Conservation (phyloP, 2,888 invertebrate genomes). For the Trissoscelio sp. region DNA sequence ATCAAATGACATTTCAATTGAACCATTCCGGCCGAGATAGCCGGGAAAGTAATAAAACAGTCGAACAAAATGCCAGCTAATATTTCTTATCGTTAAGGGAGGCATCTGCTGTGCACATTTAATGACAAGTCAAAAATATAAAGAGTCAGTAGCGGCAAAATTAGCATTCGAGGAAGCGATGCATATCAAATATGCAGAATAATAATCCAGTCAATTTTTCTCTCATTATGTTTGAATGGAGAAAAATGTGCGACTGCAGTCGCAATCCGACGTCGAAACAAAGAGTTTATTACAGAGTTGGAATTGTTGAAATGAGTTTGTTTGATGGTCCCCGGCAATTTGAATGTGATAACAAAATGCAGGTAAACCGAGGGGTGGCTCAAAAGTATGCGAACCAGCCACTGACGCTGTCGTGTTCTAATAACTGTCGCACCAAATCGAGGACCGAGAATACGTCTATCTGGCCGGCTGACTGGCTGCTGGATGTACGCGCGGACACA, state of each 20-base stretch:
- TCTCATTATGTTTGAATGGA: conserved; percentile 44
- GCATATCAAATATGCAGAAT: conserved; percentile 54
- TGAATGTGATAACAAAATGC: conserved; percentile 35
- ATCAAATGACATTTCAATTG: conserved; percentile 28
- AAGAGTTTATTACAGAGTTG: conserved; percentile 52
- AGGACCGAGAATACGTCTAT: conserved; percentile 40
- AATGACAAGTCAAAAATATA: conserved; percentile 32
- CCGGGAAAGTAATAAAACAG: conserved; percentile 32
- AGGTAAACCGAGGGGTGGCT: conserved; percentile 2
- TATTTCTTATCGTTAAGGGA: conserved; percentile 41
- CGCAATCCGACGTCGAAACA: conserved; percentile 38
- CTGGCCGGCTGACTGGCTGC: conserved; percentile 16
- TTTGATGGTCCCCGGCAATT: conserved; percentile 39
- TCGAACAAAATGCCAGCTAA: conserved; percentile 14
- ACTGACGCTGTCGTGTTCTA: conserved; percentile 58
- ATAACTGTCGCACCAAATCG: conserved; percentile 56
- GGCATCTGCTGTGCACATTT: conserved; percentile 25
- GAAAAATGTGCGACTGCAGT: conserved; percentile 30
- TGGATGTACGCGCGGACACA: conserved; percentile 28
- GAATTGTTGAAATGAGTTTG: conserved; percentile 49
- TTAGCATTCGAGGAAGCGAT: conserved; percentile 42
- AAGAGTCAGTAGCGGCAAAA: conserved; percentile 32
- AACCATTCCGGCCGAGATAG: conserved; percentile 13
- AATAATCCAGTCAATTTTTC: conserved; percentile 57
- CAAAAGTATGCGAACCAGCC: conserved; percentile 32